Evolutionary conservation across 2,888 invertebrate species (phyloP), one percentile per base, ranked within the genome.

Genomic region (Ephialtes manifestator): DNA sequence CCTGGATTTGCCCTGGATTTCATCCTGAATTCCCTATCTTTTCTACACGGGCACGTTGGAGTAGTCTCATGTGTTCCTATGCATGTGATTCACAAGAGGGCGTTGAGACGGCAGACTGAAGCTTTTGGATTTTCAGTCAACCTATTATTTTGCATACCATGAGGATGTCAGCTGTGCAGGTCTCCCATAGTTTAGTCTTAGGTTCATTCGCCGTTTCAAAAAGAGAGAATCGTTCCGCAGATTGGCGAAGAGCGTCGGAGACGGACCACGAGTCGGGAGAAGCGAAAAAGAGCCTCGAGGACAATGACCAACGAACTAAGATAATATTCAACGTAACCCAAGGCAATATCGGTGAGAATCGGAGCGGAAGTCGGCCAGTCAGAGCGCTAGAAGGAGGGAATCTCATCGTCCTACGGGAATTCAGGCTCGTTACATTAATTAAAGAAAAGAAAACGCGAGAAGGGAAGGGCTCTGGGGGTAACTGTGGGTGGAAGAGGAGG

Each of bases 351-450:
- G 65, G 53, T 35, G 46, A 15, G 74, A 84, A 81, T 65, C 75
- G 82, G 35, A 58, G 82, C 71, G 75, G 79, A 85, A 82, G 75
- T 82, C 75, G 70, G 74, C 51, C 51, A 43, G 58, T 48, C 65
- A 58, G 58, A 65, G 46, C 43, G 35, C 13, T 24, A 55, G 35
- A 20, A 68, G 39, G 18, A 18, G 53, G 31, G 78, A 84, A 84
- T 81, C 77, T 76, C 86, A 81, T 81, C 81, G 86, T 81, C 75
- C 80, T 10, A 55, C 55, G 81, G 78, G 81, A 86, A 84, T 81
- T 84, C 78, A 58, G 81, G 81, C 78, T 86, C 86, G 84, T 86
- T 86, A 81, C 81, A 86, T 86, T 86, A 84, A 86, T 86, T 86
- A 84, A 84, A 86, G 84, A 86, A 81, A 81, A 84, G 84, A 84